phyloP scores from a whole-genome alignment of 2,888 invertebrate species.

The Sepioteuthis lessoniana region DNA sequence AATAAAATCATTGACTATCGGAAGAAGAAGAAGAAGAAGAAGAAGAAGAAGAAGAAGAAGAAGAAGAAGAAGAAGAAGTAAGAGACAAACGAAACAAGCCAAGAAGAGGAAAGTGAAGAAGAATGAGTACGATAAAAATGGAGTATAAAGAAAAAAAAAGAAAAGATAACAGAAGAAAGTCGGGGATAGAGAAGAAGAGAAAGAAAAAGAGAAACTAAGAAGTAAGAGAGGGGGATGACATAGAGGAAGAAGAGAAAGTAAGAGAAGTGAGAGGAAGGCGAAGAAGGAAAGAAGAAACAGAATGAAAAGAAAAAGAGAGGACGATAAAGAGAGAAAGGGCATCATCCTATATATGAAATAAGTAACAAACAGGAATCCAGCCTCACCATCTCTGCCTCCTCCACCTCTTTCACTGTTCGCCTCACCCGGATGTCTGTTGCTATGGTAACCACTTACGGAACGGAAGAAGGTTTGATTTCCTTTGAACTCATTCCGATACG shows the following conservation, averaged over 20 bases:
- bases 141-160: too few relatives aligned
- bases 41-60: too few relatives aligned
- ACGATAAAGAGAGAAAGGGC: not conserved
- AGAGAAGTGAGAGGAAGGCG: not conserved
- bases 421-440: not conserved
- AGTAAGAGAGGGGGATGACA: not conserved
- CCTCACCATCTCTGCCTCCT: not conserved
- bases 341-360: too few relatives aligned
- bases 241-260: not conserved
- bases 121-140: too few relatives aligned
- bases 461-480: slow-evolving; percentile 33
- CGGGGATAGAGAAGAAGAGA: too few relatives aligned
- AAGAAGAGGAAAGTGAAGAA: too few relatives aligned
- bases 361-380: not conserved
- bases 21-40: too few relatives aligned
- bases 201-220: too few relatives aligned
- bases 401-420: not conserved
- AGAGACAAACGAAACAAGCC: too few relatives aligned
- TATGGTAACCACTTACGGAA: slow-evolving; percentile 23
- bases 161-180: not conserved
- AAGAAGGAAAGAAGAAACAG: not conserved
- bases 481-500: slow-evolving; percentile 13
- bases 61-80: too few relatives aligned
- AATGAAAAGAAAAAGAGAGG: not conserved
- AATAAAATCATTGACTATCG: too few relatives aligned